phyloP scores from a whole-genome alignment of 2,888 invertebrate genomes.

The Eupithecia vulgata region DNA sequence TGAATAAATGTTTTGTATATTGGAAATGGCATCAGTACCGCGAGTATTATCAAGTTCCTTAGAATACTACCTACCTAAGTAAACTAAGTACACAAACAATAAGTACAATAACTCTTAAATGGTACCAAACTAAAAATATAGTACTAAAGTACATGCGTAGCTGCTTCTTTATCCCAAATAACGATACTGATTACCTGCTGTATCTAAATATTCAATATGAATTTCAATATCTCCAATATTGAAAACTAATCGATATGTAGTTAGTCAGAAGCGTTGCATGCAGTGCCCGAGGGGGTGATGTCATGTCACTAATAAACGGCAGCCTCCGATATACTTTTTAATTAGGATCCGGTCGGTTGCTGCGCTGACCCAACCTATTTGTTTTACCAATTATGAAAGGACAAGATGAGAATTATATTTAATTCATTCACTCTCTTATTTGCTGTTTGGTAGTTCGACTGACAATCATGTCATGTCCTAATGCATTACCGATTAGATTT shows the following conservation, averaged over 20 bases:
- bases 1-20: conserved; percentile 43
- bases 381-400: conserved; percentile 69
- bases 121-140: background rate
- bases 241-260: conserved; percentile 70
- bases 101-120: too few species aligned
- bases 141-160: background rate
- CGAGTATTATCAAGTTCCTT: background rate
- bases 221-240: conserved; percentile 6
- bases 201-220: background rate
- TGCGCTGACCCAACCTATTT: conserved; percentile 73
- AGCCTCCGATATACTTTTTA: conserved; percentile 76
- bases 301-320: conserved; percentile 72
- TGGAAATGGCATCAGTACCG: background rate
- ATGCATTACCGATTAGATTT: too few species aligned
- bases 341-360: conserved; percentile 72
- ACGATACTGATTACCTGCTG: background rate
- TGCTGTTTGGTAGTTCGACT: too few species aligned
- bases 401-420: conserved; percentile 59
- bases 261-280: conserved; percentile 67
- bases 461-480: too few species aligned
- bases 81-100: too few species aligned
- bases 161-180: background rate
- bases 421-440: too few species aligned
- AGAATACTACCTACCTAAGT: background rate
- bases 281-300: conserved; percentile 68